Percentiles rank a stretch among this genome's conserved stretches.
Evolutionary conservation across 2,113 vertebrate genomes (phyloP).

Genomic region (Malurus elegans): DNA sequence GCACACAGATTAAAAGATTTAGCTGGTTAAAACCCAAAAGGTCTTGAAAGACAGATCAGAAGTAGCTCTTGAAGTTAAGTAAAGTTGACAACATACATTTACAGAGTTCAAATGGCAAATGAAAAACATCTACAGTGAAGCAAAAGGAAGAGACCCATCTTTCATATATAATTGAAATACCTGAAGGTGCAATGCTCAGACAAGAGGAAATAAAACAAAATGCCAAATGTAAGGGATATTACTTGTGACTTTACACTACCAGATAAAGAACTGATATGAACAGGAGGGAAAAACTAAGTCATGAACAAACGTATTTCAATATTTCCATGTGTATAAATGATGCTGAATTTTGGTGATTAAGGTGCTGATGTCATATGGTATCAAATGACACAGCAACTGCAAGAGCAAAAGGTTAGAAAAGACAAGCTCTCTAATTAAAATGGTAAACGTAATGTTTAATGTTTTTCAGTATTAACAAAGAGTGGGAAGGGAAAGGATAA

Average conservation of each 20-base stretch:
- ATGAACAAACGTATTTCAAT: neutral
- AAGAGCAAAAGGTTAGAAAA: neutral
- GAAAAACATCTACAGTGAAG: neutral
- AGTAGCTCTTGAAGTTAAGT: neutral
- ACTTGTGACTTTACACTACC: neutral
- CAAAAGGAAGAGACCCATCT: neutral
- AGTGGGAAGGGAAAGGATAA: neutral
- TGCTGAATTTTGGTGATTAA: neutral
- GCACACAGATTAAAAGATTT: neutral
- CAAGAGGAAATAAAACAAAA: constrained; percentile 24
- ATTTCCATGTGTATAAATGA: neutral
- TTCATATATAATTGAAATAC: constrained; percentile 22
- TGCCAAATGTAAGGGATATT: neutral
- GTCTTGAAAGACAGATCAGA: neutral
- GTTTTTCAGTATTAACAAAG: neutral
- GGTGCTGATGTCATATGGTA: no score
- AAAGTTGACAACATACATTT: constrained; percentile 19
- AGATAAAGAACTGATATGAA: neutral
- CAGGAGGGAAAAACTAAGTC: neutral
- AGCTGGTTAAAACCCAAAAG: neutral
- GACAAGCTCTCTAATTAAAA: neutral
- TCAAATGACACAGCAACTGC: neutral
- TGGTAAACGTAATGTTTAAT: neutral
- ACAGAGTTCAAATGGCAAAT: constrained; percentile 27
- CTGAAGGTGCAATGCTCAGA: constrained; percentile 10